These are phyloP conservation scores for Lithophane ornitopus DNA, from an alignment of 2,888 invertebrate species.

Conservation along the genomic window DNA sequence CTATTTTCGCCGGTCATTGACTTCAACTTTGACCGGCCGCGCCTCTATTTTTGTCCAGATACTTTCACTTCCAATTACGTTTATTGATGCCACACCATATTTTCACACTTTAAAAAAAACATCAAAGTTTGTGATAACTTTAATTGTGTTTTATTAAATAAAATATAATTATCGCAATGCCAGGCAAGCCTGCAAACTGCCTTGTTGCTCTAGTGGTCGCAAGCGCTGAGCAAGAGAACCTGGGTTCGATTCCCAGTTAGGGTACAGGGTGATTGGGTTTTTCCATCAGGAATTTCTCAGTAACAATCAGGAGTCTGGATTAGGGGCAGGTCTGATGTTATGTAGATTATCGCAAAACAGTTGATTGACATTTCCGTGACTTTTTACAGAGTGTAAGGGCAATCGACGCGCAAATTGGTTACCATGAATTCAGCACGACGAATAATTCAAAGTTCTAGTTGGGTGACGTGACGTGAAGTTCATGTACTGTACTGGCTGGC, in stretches of 20 bases:
- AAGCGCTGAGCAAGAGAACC: background rate
- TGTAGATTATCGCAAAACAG: background rate
- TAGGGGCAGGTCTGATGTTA: background rate
- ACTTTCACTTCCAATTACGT: constrained; percentile 13
- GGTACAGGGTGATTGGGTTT: background rate
- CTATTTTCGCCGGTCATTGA: constrained; percentile 63
- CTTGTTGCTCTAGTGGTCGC: background rate
- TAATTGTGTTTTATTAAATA: background rate
- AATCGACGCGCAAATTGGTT: too few species aligned
- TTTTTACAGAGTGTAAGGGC: background rate
- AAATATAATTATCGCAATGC: background rate
- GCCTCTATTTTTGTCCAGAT: constrained; percentile 23
- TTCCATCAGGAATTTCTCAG: background rate
- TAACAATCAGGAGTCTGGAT: background rate
- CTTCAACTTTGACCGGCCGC: constrained; percentile 35
- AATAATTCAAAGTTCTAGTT: too few species aligned
- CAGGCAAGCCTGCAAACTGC: background rate
- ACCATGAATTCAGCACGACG: background rate
- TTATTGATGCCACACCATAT: background rate
- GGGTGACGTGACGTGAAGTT: too few species aligned
- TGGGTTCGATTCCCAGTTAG: background rate
- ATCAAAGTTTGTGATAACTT: too few species aligned
- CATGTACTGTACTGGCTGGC: too few species aligned
- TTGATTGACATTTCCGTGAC: background rate
- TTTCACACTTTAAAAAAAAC: background rate